Evolutionary conservation across 37 sponge, comb jelly and placozoan species (phyloP).

Genomic region (Aphrocallistes beatrix): DNA sequence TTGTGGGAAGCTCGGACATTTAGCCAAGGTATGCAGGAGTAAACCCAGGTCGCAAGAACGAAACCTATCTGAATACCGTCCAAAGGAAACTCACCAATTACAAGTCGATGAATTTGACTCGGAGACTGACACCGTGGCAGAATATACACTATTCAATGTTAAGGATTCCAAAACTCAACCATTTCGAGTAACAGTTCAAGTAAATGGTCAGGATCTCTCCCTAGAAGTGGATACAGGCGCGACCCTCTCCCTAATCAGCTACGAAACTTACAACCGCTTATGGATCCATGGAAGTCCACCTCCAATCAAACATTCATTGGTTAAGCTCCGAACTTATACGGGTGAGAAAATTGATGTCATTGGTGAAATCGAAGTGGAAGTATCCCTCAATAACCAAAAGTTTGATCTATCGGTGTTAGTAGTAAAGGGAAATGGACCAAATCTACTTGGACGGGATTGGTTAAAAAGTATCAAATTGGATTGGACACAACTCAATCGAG

Average conservation of each 20-base stretch:
- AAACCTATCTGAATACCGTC: not conserved
- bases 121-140: not conserved
- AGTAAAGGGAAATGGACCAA: slow-evolving; percentile 24
- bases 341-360: not conserved
- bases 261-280: not conserved
- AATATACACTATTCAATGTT: not conserved
- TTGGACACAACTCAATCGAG: not conserved
- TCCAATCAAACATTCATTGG: not conserved
- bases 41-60: slow-evolving; percentile 10
- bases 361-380: slow-evolving; percentile 17
- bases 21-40: not conserved
- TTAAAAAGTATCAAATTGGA: not conserved
- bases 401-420: not conserved
- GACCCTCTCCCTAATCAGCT: slow-evolving; percentile 19
- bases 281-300: not conserved
- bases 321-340: slow-evolving; percentile 23
- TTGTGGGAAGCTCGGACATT: slow-evolving; percentile 36
- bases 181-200: not conserved
- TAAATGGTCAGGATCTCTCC: slow-evolving; percentile 5
- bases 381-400: not conserved
- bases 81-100: not conserved
- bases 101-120: not conserved
- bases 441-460: slow-evolving; percentile 21
- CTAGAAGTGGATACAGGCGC: slow-evolving; percentile 31
- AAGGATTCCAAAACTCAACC: not conserved